Evolutionary conservation across 2,797 vertebrate genomes (phyloP).

Genomic region (Ibycter americanus): DNA sequence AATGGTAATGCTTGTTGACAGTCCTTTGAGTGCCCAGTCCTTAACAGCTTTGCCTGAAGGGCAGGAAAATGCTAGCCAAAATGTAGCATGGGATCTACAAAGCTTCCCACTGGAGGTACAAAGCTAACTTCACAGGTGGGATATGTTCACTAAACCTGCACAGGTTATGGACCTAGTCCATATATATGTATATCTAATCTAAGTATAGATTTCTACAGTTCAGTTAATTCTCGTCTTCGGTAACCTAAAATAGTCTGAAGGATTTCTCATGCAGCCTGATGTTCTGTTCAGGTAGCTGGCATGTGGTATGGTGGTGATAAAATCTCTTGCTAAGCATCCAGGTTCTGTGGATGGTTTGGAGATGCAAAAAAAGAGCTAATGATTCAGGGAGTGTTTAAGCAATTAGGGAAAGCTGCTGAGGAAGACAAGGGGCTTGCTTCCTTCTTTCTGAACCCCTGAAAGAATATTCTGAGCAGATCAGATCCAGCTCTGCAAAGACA

Average conservation of each 20-base stretch:
- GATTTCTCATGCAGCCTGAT: background rate
- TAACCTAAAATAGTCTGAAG: background rate
- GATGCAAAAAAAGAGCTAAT: background rate
- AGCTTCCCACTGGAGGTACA: background rate
- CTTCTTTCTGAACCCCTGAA: background rate
- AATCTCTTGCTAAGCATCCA: background rate
- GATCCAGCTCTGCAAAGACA: background rate
- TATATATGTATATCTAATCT: background rate
- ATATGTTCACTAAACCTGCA: background rate
- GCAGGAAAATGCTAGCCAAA: background rate
- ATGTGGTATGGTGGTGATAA: background rate
- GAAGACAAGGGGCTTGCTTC: background rate
- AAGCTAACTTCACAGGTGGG: background rate
- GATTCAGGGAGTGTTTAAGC: background rate
- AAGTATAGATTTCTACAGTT: background rate
- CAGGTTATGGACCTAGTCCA: background rate
- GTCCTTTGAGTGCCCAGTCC: background rate
- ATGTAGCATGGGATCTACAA: background rate
- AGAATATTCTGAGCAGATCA: background rate
- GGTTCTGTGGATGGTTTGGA: background rate
- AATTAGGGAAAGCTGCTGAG: background rate
- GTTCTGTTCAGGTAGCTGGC: background rate
- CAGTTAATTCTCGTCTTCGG: background rate
- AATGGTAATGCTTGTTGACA: background rate
- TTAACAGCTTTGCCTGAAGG: background rate